phyloP scores from a whole-genome alignment of 2,113 vertebrate species.

The Amphiprion ocellaris region DNA sequence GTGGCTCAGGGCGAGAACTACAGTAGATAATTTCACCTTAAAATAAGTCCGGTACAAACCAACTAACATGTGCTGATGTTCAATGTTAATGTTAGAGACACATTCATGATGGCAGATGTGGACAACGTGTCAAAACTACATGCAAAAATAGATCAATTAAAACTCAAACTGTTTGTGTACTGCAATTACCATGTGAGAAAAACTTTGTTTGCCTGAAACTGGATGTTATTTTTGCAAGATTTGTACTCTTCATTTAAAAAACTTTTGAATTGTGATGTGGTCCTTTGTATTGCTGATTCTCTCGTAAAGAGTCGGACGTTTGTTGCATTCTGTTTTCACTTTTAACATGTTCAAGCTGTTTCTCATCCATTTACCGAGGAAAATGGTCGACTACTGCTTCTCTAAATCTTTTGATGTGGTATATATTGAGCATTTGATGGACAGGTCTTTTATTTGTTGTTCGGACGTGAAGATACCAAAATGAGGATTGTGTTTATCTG shows the following conservation, averaged over 20 bases:
- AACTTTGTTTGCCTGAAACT: too few relatives aligned
- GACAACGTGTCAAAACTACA: too few relatives aligned
- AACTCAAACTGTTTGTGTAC: not conserved
- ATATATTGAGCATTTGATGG: not conserved
- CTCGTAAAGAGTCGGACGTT: too few relatives aligned
- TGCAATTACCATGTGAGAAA: too few relatives aligned
- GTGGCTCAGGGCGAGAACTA: slow-evolving; percentile 24
- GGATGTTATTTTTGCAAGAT: too few relatives aligned
- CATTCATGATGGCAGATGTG: too few relatives aligned
- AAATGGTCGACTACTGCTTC: not conserved
- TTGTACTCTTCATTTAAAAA: too few relatives aligned
- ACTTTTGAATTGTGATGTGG: too few relatives aligned
- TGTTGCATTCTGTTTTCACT: too few relatives aligned
- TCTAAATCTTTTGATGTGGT: not conserved
- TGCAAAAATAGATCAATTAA: not conserved
- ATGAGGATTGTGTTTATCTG: too few relatives aligned
- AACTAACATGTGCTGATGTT: not conserved
- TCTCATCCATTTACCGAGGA: not conserved
- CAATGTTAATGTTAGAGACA: not conserved
- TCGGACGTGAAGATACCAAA: not conserved
- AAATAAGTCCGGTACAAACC: not conserved
- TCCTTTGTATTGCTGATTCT: too few relatives aligned
- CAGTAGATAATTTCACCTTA: not conserved
- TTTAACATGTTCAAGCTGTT: not conserved
- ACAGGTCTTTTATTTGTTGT: not conserved